Evolutionary conservation across 2,113 vertebrate genomes (phyloP).

Genomic region (Pleuronectes platessa): DNA sequence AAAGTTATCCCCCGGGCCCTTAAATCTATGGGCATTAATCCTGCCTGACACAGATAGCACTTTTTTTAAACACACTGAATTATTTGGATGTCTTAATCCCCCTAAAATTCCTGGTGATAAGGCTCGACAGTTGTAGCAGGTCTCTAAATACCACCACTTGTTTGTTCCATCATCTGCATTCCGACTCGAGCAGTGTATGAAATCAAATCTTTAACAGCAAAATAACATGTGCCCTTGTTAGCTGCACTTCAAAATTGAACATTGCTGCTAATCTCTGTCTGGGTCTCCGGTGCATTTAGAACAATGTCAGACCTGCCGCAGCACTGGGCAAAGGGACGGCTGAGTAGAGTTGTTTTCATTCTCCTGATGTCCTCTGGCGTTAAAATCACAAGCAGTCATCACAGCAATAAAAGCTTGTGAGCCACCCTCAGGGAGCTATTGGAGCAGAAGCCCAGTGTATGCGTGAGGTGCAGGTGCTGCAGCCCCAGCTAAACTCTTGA

Average conservation of each 20-base stretch:
- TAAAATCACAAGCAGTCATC: slow-evolving; percentile 65
- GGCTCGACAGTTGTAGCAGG: background rate
- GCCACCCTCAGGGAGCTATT: slow-evolving; percentile 54
- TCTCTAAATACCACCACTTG: background rate
- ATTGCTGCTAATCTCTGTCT: slow-evolving; percentile 17
- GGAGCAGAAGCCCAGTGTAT: slow-evolving; percentile 41
- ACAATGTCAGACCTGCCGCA: slow-evolving; percentile 20
- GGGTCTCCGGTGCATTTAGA: background rate
- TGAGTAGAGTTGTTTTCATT: slow-evolving; percentile 51
- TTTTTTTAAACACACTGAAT: background rate
- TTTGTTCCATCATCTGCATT: background rate
- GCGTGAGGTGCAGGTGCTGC: slow-evolving; percentile 66
- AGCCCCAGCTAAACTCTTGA: slow-evolving; percentile 71
- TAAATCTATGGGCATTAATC: slow-evolving; percentile 16
- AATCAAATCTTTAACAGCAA: slow-evolving; percentile 8
- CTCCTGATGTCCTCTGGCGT: slow-evolving; percentile 42
- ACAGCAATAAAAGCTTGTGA: slow-evolving; percentile 63
- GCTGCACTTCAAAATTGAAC: slow-evolving; percentile 16
- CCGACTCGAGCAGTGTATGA: background rate
- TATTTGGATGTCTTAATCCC: slow-evolving; percentile 2
- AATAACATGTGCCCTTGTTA: slow-evolving; percentile 6
- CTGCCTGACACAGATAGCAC: background rate
- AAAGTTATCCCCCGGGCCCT: slow-evolving; percentile 3
- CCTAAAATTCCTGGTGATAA: slow-evolving; percentile 9
- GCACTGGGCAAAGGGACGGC: slow-evolving; percentile 11